Evolutionary conservation across 2,888 invertebrate genomes (phyloP).

Genomic region (Cephalotes varians): DNA sequence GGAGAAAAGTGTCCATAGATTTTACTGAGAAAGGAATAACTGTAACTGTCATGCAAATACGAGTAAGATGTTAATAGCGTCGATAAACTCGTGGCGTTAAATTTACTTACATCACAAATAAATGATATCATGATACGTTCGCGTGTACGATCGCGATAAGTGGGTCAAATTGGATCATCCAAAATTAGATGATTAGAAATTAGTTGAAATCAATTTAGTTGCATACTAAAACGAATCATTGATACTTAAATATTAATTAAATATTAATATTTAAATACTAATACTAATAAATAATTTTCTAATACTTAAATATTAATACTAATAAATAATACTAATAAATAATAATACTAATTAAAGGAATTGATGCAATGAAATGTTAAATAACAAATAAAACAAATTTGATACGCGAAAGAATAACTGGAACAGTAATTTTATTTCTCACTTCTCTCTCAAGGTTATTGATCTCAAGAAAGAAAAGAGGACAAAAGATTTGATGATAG

Average conservation of each 20-base stretch:
- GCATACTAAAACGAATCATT: background rate
- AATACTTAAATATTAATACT: background rate
- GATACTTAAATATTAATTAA: background rate
- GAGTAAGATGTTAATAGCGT: slow-evolving; percentile 53
- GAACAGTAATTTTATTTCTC: background rate
- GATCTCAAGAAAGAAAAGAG: background rate
- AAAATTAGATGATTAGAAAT: slow-evolving; percentile 12
- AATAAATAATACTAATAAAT: background rate
- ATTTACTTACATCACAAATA: slow-evolving; percentile 13
- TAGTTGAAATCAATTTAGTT: background rate
- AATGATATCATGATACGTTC: background rate
- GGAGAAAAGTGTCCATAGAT: background rate
- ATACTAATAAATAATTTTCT: background rate
- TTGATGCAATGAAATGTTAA: background rate
- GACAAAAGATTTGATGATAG: background rate
- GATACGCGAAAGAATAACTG: background rate
- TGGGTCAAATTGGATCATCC: background rate
- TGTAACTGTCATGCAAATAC: slow-evolving; percentile 41
- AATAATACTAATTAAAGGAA: background rate
- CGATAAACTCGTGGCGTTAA: slow-evolving; percentile 40
- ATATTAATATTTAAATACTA: background rate
- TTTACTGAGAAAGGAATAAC: background rate
- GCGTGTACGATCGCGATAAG: background rate
- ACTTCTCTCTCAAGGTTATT: background rate
- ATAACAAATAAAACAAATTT: background rate